Evolutionary conservation across 2,113 vertebrate genomes (phyloP), one percentile per base, ranked within the genome.

Genomic region (Trematocara variabile): DNA sequence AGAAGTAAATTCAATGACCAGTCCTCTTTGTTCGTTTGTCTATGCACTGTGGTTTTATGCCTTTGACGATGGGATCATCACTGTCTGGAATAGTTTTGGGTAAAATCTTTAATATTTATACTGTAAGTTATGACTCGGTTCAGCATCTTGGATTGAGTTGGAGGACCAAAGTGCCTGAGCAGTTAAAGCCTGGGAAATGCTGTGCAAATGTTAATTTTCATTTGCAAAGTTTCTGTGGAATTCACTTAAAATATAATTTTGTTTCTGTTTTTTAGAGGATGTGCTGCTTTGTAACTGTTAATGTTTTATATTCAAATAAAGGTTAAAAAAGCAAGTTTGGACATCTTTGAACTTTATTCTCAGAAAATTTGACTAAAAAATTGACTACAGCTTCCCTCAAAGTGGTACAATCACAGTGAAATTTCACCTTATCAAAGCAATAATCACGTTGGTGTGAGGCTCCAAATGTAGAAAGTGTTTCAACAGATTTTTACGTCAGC

Each of bases 251-350:
- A 33, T 84, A 14, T 4, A 39, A 28, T 60, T 84, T 11, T 52
- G 33, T 88, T 73, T 87, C 33, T 44, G 33, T 58, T 82, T 86
- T 30, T 30, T 8, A 4, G 25, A 85, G 13, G 52, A 78, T 22
- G 33, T 80, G 9, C 70, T 58, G 8, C 4, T 84, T 55, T 85
- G 30, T 41, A 48, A 80, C 33, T 65, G 89, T 79, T 90, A 86
- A 89, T 90, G 30, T 87, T 82, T 88, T 90, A 6, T 93, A 84
- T 78, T 60, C 11, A 70, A 33, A 54, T 12, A 68, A 75, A 75
- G 10, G 18, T 37, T 37, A 65, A 75, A 5, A 30, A 48, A 30
- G 8, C 22, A 75, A 75, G 25, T 48, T 25, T 18, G 3, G 39
- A 46, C 16, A 11, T 75, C 4, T 48, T 30, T 1, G 5, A 75